Evolutionary conservation across 2,888 invertebrate genomes (phyloP).

Genomic region (Euzetes globulus): DNA sequence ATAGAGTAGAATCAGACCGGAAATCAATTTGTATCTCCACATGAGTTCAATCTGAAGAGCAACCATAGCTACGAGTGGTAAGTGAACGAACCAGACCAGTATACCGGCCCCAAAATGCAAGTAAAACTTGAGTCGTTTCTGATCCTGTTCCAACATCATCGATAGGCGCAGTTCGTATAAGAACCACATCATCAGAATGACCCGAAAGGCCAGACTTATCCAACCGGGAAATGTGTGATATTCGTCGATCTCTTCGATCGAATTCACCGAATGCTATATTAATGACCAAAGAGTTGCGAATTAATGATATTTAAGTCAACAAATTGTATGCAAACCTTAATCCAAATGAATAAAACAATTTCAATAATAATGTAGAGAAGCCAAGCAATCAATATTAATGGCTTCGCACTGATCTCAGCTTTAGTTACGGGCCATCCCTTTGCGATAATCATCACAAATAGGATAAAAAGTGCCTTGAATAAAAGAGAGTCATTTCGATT

Average conservation of each 20-base stretch:
- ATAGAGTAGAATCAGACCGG: constrained; percentile 58
- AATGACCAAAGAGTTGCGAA: not conserved
- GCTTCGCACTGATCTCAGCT: constrained; percentile 77
- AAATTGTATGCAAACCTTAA: constrained; percentile 62
- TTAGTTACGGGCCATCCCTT: constrained; percentile 96
- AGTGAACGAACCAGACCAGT: constrained; percentile 94
- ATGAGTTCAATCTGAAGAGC: constrained; percentile 85
- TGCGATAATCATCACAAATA: constrained; percentile 78
- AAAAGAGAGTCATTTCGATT: too few species aligned
- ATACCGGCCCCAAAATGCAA: constrained; percentile 95
- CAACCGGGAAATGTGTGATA: constrained; percentile 98
- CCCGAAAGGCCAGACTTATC: constrained; percentile 77
- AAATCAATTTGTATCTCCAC: constrained; percentile 87
- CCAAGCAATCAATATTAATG: constrained; percentile 78
- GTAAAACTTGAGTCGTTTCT: constrained; percentile 79
- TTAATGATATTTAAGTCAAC: not conserved
- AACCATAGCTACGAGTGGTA: constrained; percentile 87
- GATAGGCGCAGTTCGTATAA: constrained; percentile 64
- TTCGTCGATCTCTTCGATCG: constrained; percentile 90
- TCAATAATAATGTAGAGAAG: constrained; percentile 82
- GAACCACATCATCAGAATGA: constrained; percentile 83
- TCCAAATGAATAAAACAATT: constrained; percentile 88
- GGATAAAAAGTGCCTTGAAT: constrained; percentile 62
- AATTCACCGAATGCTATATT: constrained; percentile 57
- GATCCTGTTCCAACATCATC: constrained; percentile 70